These are phyloP conservation scores for Arothron firmamentum DNA, from an alignment of 2,113 vertebrate genomes.

Conservation along the genomic window DNA sequence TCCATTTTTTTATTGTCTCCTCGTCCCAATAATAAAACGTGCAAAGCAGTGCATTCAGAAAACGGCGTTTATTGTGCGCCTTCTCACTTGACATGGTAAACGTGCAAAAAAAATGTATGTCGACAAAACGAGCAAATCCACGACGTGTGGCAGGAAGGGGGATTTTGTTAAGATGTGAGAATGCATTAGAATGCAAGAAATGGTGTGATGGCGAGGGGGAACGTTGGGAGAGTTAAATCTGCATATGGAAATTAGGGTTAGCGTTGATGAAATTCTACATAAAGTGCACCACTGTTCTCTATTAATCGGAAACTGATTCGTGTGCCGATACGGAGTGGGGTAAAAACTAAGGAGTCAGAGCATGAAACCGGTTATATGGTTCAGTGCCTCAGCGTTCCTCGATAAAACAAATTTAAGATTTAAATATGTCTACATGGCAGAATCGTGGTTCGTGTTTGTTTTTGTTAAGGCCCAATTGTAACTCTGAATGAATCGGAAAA, in stretches of 20 bases:
- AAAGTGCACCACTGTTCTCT: conserved; percentile 78
- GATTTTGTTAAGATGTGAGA: conserved; percentile 73
- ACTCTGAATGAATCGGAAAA: no score
- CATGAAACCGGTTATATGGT: background rate
- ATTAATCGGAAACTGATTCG: conserved; percentile 74
- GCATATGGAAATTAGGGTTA: conserved; percentile 98
- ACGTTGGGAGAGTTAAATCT: conserved; percentile 90
- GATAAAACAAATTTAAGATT: background rate
- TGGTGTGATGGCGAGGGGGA: conserved; percentile 82
- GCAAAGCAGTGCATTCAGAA: conserved; percentile 46
- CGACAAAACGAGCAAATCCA: conserved; percentile 52
- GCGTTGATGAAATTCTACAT: conserved; percentile 85
- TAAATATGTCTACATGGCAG: no score
- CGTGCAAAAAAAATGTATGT: conserved; percentile 47
- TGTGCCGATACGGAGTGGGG: background rate
- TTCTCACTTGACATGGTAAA: conserved; percentile 29
- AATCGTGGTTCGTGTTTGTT: no score
- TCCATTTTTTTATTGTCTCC: conserved; percentile 52
- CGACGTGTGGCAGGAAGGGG: conserved; percentile 45
- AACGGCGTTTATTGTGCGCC: conserved; percentile 14
- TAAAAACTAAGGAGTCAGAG: background rate
- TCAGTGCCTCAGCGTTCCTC: no score
- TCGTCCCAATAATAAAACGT: conserved; percentile 42
- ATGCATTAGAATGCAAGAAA: conserved; percentile 84
- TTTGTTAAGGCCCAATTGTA: no score